Evolutionary conservation across 2,888 invertebrate species (phyloP), one percentile per base, ranked within the genome.

Genomic region (Ochropleura leucogaster): DNA sequence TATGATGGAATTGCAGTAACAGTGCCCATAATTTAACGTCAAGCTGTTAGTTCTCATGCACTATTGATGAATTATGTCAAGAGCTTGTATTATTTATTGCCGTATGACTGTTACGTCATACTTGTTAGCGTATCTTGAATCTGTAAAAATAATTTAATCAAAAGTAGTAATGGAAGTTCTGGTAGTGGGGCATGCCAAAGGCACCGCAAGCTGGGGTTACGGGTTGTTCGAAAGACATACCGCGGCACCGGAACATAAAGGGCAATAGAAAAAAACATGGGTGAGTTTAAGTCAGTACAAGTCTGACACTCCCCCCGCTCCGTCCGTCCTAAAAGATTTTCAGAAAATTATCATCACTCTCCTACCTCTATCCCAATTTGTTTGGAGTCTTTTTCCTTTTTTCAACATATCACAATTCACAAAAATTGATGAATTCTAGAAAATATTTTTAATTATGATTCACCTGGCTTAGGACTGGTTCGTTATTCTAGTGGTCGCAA

Each of bases 51-150:
- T 42, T 59, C 68, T 74, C 74, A 78, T 82, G 72, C 71, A 69
- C 66, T 82, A 78, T 82, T 82, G 59, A 82, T 82, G 82, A 67
- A 60, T 71, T 55, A 69, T 74, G 74, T 67, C 74, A 69, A 74
- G 59, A 60, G 62, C 69, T 68, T 68, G 72, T 74, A 79, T 60
- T 82, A 82, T 77, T 81, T 72, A 77, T 51, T 70, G 42, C 51
- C 75, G 46, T 40, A 16, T n/a, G n/a, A n/a, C n/a, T n/a, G 40
- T 63, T 69, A 67, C 60, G 63, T 30, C 57, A 47, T 49, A 30
- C 71, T 63, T 60, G 20, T 63, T 59, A 55, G 69, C 63, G 44
- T 77, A 81, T 77, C 72, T 67, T 12, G 30, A 46, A 69, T 72
- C 72, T 72, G 16, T 72, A 76, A 72, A 72, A 79, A 74, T 69